Base-by-base conservation (phyloP, 2,113 vertebrate species). In the Labeo rohita region DNA sequence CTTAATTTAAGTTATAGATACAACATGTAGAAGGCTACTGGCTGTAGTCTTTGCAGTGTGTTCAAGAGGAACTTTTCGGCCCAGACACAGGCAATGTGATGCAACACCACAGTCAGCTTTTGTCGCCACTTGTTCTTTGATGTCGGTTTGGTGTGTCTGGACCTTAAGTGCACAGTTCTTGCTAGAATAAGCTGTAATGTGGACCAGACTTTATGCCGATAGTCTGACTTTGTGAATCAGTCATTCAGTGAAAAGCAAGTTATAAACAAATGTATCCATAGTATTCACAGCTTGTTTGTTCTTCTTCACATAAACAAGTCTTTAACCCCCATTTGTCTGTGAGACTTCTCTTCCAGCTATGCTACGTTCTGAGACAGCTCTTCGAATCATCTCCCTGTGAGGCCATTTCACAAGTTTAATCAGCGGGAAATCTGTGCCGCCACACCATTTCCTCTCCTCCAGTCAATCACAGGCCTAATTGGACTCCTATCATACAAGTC, bases 391-490 rank as follows among this genome's bases (percentile, higher is more conserved):
- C 80, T 68, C 80, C 83, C 79, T 54, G 28, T 72, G 87, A 87
- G 66, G 87, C 81, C 83, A 91, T 87, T 89, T 84, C 77, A 88
- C 84, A 68, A 90, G 90, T 91, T 91, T 87, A 91, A 92, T 92
- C 90, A 88, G 90, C 80, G 56, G 89, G 86, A 90, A 88, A 89
- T 88, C 89, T 87, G 68, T 80, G 79, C 56, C 84, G 84, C 80
- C 68, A 75, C 45, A 89, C 83, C 90, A 89, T 90, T 93, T 87
- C 83, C 86, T 87, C 73, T 86, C 86, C 89, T 85, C 91, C 90
- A 89, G 89, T 88, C 89, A 89, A 77, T 92, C 90, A 89, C 91
- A 90, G 88, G 82, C 85, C 87, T 94, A 93, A 94, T 93, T 93
- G 92, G 92, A 87, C 89, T 90, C 90, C 70, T 92, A 90, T 92